Conservation (phyloP, 2,113 vertebrate genomes). For the Paralichthys olivaceus region DNA sequence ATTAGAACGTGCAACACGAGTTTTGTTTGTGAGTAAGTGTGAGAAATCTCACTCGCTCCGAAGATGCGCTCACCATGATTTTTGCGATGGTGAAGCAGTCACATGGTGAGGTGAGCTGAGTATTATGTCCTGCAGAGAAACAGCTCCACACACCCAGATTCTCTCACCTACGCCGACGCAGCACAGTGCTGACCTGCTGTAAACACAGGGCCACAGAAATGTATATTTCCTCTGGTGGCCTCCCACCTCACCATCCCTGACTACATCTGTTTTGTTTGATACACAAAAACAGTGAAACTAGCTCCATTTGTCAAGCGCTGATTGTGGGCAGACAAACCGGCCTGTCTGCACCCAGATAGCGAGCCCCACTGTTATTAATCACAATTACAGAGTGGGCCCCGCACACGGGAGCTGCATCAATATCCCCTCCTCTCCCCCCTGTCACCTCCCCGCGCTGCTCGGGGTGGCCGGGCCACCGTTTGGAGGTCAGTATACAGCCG, state of each 20-base stretch:
- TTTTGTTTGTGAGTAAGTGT: neutral
- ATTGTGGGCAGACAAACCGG: conserved; percentile 97
- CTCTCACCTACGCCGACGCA: conserved; percentile 43
- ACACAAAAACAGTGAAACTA: conserved; percentile 93
- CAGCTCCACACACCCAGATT: conserved; percentile 33
- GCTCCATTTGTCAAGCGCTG: conserved; percentile 96
- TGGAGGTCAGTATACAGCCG: conserved; percentile 89
- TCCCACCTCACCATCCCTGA: conserved; percentile 89
- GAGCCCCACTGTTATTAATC: conserved; percentile 96
- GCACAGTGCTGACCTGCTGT: conserved; percentile 67
- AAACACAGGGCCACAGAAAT: conserved; percentile 86
- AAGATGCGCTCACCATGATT: neutral
- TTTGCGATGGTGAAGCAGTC: neutral
- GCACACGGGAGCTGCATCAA: conserved; percentile 86
- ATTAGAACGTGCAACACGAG: conserved; percentile 3
- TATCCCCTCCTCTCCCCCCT: conserved; percentile 80
- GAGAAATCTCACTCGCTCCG: neutral
- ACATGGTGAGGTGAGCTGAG: conserved; percentile 1
- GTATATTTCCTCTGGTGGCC: conserved; percentile 87
- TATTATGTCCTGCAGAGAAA: conserved; percentile 42
- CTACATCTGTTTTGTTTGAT: conserved; percentile 98
- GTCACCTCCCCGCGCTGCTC: conserved; percentile 75
- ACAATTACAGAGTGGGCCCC: conserved; percentile 95
- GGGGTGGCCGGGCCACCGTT: conserved; percentile 81
- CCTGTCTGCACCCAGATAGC: conserved; percentile 94